Conservation (phyloP, 1,140 invertebrate species). For the Drosophila sturtevanti region DNA sequence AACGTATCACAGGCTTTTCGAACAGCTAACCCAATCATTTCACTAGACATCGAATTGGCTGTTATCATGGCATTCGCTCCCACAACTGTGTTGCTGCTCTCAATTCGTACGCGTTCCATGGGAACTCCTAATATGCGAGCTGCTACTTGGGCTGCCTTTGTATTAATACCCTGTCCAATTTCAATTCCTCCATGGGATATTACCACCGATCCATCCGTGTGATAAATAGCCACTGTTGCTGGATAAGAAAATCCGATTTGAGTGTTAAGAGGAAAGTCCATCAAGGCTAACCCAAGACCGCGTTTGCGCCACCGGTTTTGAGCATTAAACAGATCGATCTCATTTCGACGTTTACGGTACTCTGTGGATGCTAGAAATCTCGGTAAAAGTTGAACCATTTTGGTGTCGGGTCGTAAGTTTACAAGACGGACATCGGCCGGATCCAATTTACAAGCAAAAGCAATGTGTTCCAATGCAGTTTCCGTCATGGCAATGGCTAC, state of each 20-base stretch:
- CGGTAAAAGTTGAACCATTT: constrained; percentile 77
- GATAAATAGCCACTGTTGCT: constrained; percentile 86
- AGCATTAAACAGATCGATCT: constrained; percentile 85
- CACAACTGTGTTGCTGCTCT: constrained; percentile 86
- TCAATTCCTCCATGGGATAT: constrained; percentile 88
- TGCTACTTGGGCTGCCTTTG: constrained; percentile 88
- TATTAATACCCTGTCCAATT: constrained; percentile 90
- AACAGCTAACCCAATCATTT: constrained; percentile 87
- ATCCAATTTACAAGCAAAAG: constrained; percentile 86
- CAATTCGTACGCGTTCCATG: constrained; percentile 87
- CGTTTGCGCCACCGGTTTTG: constrained; percentile 88
- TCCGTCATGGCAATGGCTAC: constrained; percentile 88
- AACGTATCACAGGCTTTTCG: constrained; percentile 88
- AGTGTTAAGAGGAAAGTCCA: constrained; percentile 85
- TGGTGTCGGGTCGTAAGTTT: constrained; percentile 84
- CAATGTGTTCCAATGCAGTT: constrained; percentile 91
- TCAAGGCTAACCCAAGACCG: constrained; percentile 85
- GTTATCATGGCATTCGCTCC: constrained; percentile 86
- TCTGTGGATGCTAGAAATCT: constrained; percentile 75
- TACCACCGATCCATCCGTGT: constrained; percentile 87
- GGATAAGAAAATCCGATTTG: constrained; percentile 83
- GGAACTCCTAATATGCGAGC: constrained; percentile 89
- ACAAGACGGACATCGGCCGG: constrained; percentile 86
- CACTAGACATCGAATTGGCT: constrained; percentile 89
- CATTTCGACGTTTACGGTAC: constrained; percentile 83